Conservation (phyloP, 23 tunicate genomes). For the Oikopleura dioica region DNA sequence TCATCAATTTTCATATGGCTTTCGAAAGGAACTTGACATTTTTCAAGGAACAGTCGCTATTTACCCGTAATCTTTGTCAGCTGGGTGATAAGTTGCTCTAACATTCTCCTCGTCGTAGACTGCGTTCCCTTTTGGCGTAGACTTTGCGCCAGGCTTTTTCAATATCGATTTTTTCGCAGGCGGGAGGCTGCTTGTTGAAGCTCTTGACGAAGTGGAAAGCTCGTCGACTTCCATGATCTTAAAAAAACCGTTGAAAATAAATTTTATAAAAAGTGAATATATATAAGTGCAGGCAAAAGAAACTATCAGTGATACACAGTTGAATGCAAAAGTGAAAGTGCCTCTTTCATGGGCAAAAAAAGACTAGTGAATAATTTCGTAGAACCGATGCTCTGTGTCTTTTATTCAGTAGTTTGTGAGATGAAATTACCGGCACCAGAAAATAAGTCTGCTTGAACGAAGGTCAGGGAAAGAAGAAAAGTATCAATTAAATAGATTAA, state of each 20-base stretch:
- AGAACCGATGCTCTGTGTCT: no score
- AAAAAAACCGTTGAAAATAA: no score
- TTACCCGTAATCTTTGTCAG: slow-evolving; percentile 61
- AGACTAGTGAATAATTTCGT: no score
- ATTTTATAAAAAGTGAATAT: no score
- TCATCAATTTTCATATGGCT: slow-evolving; percentile 88
- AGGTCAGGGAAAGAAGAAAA: no score
- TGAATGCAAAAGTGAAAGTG: background rate
- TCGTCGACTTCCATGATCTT: background rate
- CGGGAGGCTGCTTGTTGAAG: background rate
- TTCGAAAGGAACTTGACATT: background rate
- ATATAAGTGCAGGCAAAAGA: no score
- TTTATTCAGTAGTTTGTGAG: no score
- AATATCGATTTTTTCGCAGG: background rate
- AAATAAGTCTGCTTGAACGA: no score
- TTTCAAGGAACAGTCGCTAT: background rate
- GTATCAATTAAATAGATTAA: no score
- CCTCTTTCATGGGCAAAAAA: background rate
- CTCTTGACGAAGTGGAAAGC: background rate
- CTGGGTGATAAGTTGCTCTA: slow-evolving; percentile 64
- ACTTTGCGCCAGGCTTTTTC: background rate
- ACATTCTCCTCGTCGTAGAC: slow-evolving; percentile 76
- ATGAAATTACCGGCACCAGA: no score
- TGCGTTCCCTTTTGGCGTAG: slow-evolving; percentile 21
- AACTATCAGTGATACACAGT: background rate